Conservation (phyloP, 2,797 vertebrate genomes). For the Paguma larvata region DNA sequence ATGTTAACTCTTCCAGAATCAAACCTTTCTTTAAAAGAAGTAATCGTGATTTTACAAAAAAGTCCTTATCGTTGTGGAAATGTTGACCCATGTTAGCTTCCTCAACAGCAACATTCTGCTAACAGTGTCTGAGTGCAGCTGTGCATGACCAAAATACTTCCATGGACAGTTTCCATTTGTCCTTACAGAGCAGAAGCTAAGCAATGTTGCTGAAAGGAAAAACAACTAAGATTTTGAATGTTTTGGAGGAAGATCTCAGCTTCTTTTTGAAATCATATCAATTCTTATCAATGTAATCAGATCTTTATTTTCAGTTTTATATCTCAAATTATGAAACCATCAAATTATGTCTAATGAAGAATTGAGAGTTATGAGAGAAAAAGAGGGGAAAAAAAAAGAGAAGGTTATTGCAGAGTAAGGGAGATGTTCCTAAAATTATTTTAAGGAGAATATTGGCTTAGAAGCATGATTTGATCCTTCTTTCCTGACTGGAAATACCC, state of each 20-base stretch:
- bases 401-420: background rate
- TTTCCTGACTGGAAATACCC: background rate
- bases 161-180: background rate
- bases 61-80: background rate
- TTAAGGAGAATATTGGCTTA: background rate
- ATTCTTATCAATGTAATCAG: background rate
- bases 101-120: background rate
- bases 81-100: constrained; percentile 48
- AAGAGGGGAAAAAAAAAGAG: background rate
- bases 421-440: background rate
- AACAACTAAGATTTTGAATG: constrained; percentile 12
- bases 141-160: constrained; percentile 42
- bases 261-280: constrained; percentile 37
- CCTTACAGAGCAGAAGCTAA: constrained; percentile 45
- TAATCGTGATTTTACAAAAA: constrained; percentile 28
- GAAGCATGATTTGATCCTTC: background rate
- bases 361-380: background rate
- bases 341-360: background rate
- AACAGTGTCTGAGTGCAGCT: constrained; percentile 34
- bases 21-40: constrained; percentile 9
- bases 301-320: background rate
- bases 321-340: background rate
- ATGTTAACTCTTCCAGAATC: constrained; percentile 28
- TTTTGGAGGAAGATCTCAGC: background rate
- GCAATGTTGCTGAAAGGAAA: background rate